These are phyloP conservation scores for Phalera bucephala DNA, from an alignment of 2,888 invertebrate species.

Conservation along the genomic window DNA sequence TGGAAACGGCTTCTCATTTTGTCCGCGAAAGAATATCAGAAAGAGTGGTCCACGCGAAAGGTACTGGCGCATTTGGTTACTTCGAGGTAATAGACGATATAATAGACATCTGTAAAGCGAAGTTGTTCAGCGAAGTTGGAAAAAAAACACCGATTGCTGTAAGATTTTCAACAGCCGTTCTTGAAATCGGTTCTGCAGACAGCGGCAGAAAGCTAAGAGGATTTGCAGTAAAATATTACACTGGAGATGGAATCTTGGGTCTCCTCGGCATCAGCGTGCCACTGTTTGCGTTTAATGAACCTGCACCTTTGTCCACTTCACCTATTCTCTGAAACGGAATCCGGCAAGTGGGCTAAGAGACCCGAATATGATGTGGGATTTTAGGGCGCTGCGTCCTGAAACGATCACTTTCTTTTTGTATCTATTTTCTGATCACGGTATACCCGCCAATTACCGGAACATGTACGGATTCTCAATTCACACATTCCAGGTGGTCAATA, in stretches of 20 bases:
- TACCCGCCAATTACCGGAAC: conserved; percentile 80
- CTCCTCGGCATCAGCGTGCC: conserved; percentile 95
- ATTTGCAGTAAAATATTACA: conserved; percentile 95
- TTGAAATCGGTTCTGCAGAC: conserved; percentile 93
- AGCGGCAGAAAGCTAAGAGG: conserved; percentile 94
- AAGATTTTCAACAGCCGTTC: conserved; percentile 91
- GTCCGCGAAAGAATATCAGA: conserved; percentile 95
- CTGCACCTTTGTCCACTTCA: conserved; percentile 93
- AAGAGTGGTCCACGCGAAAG: conserved; percentile 96
- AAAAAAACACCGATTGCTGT: conserved; percentile 89
- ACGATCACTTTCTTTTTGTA: conserved; percentile 93
- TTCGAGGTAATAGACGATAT: conserved; percentile 94
- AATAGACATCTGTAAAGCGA: conserved; percentile 88
- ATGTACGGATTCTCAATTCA: conserved; percentile 97
- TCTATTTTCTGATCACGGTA: conserved; percentile 77
- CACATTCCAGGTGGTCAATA: conserved; percentile 93
- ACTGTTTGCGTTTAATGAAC: conserved; percentile 94
- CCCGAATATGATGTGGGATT: conserved; percentile 96
- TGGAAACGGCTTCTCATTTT: conserved; percentile 90
- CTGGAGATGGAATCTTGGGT: conserved; percentile 95
- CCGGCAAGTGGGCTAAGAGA: conserved; percentile 94
- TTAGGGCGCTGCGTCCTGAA: conserved; percentile 91
- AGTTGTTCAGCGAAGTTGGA: too few species aligned
- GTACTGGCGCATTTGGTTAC: conserved; percentile 93
- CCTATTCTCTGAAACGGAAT: conserved; percentile 96